Base-by-base conservation (phyloP, 1,140 invertebrate genomes). In the Phymorhynchus buccinoides region DNA sequence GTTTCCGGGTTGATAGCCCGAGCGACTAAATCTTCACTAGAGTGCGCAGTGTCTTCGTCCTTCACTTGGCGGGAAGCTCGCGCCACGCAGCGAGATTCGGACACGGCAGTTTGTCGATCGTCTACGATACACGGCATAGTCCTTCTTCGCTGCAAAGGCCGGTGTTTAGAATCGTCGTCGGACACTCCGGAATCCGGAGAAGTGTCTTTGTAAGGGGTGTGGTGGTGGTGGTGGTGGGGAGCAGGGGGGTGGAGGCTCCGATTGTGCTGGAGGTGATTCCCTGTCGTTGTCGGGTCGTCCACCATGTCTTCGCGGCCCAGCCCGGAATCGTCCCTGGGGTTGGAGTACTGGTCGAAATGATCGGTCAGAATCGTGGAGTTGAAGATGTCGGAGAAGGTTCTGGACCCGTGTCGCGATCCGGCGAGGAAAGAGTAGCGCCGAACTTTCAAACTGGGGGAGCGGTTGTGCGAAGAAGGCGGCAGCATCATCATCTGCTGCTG, bases 341-440 rank as follows among this genome's bases (percentile, higher is more conserved):
- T 86, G 37, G 90, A 89, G 86, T 99, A 99, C 91, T 99, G 98
- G 94, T 99, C 97, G 92, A 99, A 95, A 87, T 95, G 95, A 90
- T 96, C 95, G 90, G 94, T 95, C 90, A 96, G 89, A 84, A 92
- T 92, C 75, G 91, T 91, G 85, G 90, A 91, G 85, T 92, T 93
- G 71, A 92, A 91, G 52, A 93, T 88, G 84, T 92, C 91, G 87
- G 91, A 91, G 88, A 91, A 91, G 75, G 91, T 91, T 41, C 90
- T 86, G n/a, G n/a, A n/a, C 37, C 91, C 90, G 81, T 90, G 87
- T 75, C 89, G 88, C 41, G 89, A 91, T 83, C 93, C 94, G 90
- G 87, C 93, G 89, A 89, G 93, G 91, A 92, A 91, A 84, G 91
- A 92, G 78, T 90, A 91, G 14, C 92, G 86, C 84, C 90, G 86